Evolutionary conservation across 2,797 vertebrate genomes (phyloP).

Genomic region (Pseudocheirus occidentalis): DNA sequence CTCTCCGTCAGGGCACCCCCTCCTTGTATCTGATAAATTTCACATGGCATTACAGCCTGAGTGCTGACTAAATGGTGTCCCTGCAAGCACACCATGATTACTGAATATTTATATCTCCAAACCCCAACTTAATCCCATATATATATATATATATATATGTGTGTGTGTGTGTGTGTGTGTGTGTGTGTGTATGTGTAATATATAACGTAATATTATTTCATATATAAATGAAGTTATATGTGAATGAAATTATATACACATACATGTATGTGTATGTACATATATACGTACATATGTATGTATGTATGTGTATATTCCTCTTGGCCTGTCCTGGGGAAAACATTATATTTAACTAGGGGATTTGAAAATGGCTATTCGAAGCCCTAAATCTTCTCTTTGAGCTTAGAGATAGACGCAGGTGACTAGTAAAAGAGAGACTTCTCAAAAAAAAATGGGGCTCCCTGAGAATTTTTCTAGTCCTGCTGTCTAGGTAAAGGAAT

Average conservation of each 20-base stretch:
- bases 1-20: neutral
- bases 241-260: too few relatives aligned
- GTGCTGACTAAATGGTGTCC: neutral
- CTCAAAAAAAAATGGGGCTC: neutral
- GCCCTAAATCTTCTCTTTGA: neutral
- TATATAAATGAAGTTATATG: neutral
- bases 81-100: neutral
- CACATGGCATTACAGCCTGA: neutral
- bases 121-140: neutral
- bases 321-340: neutral
- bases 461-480: neutral
- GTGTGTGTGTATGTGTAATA: neutral
- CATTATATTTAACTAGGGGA: neutral
- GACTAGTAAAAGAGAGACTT: neutral
- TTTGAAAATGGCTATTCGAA: neutral
- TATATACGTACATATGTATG: too few relatives aligned
- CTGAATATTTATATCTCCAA: neutral
- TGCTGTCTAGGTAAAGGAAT: neutral
- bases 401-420: neutral
- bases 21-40: slow-evolving; percentile 17
- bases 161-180: too few relatives aligned
- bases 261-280: too few relatives aligned
- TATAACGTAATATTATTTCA: neutral
- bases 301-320: neutral
- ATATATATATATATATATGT: too few relatives aligned